A percentile compares a stretch with the other conserved stretches of the same genome.
Conservation (phyloP, 2,797 vertebrate genomes). For the Columba guinea region DNA sequence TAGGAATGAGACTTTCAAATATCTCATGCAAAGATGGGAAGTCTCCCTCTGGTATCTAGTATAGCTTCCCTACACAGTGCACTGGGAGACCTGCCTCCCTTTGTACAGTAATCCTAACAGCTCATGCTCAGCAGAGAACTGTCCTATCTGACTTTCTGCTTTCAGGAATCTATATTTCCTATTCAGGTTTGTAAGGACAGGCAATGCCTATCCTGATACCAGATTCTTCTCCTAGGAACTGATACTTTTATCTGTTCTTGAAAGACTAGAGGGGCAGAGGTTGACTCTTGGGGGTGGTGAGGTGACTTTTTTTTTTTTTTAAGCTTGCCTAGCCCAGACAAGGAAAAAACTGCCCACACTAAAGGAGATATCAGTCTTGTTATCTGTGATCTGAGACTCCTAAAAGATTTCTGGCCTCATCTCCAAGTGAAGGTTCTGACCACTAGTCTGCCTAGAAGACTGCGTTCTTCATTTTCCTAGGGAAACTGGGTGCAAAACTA, state of each 20-base stretch:
- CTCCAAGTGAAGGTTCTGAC: background rate
- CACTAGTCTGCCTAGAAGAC: background rate
- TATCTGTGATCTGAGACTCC: background rate
- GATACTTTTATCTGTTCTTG: background rate
- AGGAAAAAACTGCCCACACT: background rate
- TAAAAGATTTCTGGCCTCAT: background rate
- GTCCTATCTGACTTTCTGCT: background rate
- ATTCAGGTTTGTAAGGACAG: background rate
- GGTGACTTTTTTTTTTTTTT: background rate
- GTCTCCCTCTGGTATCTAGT: background rate
- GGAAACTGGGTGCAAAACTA: background rate
- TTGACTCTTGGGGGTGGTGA: background rate
- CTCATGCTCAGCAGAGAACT: background rate
- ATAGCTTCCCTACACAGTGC: background rate
- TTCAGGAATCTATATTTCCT: background rate
- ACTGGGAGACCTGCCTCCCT: background rate
- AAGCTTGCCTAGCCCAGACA: background rate
- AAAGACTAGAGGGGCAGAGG: background rate
- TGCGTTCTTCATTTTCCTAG: background rate
- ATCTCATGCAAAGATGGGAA: background rate
- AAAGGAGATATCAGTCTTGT: background rate
- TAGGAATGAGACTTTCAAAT: background rate
- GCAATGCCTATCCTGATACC: background rate
- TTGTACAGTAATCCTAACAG: background rate
- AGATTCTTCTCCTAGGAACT: background rate